Evolutionary conservation across 1,140 invertebrate species (phyloP).

Genomic region (Danaus plexippus): DNA sequence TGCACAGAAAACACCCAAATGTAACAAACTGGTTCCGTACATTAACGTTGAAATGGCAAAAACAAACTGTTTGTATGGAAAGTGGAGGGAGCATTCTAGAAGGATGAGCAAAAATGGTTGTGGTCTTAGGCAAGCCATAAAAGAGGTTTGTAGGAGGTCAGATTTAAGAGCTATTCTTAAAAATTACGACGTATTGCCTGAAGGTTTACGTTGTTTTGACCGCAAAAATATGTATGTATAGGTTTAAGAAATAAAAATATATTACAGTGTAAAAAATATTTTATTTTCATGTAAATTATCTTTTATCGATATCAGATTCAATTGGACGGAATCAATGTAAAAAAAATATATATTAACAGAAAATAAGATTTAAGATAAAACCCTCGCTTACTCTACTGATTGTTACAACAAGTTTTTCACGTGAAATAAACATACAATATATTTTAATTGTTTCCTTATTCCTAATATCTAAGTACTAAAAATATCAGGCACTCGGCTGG

Average conservation of each 20-base stretch:
- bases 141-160: conserved; percentile 48
- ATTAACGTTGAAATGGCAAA: conserved; percentile 53
- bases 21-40: conserved; percentile 40
- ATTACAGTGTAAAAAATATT: conserved; percentile 1
- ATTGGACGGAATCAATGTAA: conserved; percentile 22
- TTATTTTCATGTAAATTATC: conserved; percentile 11
- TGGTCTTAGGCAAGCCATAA: conserved; percentile 27
- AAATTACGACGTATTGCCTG: conserved; percentile 41
- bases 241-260: conserved; percentile 16
- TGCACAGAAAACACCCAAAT: conserved; percentile 53
- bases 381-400: no score
- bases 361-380: conserved; percentile 1
- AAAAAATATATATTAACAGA: conserved; percentile 8
- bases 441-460: background rate
- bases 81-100: conserved; percentile 56
- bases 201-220: conserved; percentile 51
- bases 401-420: no score
- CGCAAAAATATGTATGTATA: conserved; percentile 31
- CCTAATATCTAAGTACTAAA: conserved; percentile 4
- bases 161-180: conserved; percentile 50
- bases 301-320: conserved; percentile 20
- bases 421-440: conserved; percentile 10
- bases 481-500: conserved; percentile 21
- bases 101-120: conserved; percentile 42
- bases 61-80: conserved; percentile 63